A percentile compares a stretch with the other conserved stretches of the same genome.
These are phyloP conservation scores for Rhea pennata DNA, from an alignment of 2,113 vertebrate genomes.

Conservation along the genomic window DNA sequence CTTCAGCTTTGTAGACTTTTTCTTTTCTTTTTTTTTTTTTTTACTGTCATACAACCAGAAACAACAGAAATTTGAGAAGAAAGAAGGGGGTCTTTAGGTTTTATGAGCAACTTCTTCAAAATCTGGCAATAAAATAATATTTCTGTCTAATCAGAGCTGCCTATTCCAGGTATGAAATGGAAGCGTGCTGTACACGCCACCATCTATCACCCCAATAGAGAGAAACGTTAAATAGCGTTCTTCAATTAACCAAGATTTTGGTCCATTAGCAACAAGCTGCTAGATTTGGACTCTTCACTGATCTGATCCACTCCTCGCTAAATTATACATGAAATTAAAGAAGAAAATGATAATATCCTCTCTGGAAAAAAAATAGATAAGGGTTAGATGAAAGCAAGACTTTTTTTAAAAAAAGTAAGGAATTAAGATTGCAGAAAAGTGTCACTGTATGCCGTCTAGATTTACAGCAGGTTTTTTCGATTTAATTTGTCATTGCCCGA, in stretches of 20 bases:
- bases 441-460: not conserved
- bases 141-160: not conserved
- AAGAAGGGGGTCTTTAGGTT: not conserved
- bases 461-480: not conserved
- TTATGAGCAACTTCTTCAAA: not conserved
- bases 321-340: not conserved
- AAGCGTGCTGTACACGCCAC: not conserved
- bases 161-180: not conserved
- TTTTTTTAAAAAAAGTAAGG: not conserved
- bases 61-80: not conserved
- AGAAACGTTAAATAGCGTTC: not conserved
- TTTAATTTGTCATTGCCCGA: conserved; percentile 31
- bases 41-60: not conserved
- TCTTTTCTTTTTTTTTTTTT: not conserved
- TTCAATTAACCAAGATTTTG: not conserved
- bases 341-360: not conserved
- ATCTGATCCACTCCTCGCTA: not conserved
- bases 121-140: not conserved
- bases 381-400: not conserved
- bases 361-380: not conserved
- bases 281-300: not conserved
- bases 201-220: not conserved
- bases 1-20: not conserved
- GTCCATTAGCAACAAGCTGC: not conserved
- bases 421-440: not conserved